Percentiles rank a stretch among this genome's conserved stretches.
These are phyloP conservation scores for Atta texana DNA, from an alignment of 1,140 invertebrate species.

Conservation along the genomic window DNA sequence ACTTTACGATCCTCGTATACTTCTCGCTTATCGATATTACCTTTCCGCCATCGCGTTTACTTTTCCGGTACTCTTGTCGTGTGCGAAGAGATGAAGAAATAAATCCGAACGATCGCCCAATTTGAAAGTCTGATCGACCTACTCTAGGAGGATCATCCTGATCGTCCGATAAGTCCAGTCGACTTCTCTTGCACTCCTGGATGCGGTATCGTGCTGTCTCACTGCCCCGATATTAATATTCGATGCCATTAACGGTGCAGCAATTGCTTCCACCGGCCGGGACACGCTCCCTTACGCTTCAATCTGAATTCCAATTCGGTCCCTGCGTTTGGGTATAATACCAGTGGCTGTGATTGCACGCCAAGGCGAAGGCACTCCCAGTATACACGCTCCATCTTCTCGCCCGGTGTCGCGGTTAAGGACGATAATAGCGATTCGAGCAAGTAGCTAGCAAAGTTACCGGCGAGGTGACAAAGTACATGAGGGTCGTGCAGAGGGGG, in stretches of 20 bases:
- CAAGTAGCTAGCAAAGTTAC: conserved; percentile 66
- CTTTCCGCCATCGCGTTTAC: not conserved
- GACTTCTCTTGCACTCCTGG: not conserved
- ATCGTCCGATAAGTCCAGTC: not conserved
- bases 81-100: not conserved
- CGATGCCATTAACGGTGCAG: conserved; percentile 35
- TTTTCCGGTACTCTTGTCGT: not conserved
- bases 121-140: not conserved
- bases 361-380: conserved; percentile 9
- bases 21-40: not conserved
- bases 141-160: not conserved
- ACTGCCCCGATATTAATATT: conserved; percentile 37
- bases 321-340: not conserved
- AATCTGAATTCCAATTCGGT: conserved; percentile 57
- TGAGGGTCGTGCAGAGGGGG: conserved; percentile 12
- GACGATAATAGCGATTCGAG: conserved; percentile 64
- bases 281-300: conserved; percentile 34
- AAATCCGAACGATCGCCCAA: not conserved
- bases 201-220: not conserved
- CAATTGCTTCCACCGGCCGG: conserved; percentile 34
- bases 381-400: conserved; percentile 46
- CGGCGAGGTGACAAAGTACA: conserved; percentile 49
- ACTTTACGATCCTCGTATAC: conserved; percentile 1
- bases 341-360: conserved; percentile 50
- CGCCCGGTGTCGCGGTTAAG: conserved; percentile 31